Evolutionary conservation across 2,113 vertebrate genomes (phyloP).

Genomic region (Callospermophilus lateralis): DNA sequence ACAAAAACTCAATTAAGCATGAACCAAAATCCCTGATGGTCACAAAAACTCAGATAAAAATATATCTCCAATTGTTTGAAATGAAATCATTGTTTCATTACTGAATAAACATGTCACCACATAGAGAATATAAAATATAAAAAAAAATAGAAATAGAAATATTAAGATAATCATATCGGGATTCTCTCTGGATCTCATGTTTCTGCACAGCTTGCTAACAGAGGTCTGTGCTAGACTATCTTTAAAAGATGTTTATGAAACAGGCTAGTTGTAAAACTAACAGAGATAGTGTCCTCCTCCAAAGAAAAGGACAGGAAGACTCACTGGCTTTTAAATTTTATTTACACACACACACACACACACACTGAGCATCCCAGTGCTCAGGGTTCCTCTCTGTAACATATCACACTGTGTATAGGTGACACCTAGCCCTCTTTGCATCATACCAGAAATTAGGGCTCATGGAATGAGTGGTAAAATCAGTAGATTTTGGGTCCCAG

Average conservation of each 20-base stretch:
- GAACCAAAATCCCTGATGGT: background rate
- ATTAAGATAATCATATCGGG: background rate
- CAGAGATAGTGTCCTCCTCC: background rate
- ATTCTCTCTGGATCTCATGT: background rate
- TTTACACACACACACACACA: no score
- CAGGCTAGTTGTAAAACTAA: background rate
- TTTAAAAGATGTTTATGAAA: background rate
- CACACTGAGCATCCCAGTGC: background rate
- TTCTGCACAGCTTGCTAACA: background rate
- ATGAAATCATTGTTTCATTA: background rate
- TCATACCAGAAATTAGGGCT: background rate
- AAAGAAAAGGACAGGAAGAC: background rate
- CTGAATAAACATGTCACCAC: background rate
- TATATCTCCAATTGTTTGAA: background rate
- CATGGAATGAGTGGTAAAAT: background rate
- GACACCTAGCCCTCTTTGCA: background rate
- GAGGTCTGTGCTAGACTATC: background rate
- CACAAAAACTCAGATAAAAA: background rate
- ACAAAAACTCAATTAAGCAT: background rate
- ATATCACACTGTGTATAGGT: background rate
- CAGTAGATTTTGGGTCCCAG: background rate
- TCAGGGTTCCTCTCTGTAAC: background rate
- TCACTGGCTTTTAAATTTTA: background rate
- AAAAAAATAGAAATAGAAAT: conserved; percentile 51
- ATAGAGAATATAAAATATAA: background rate